Evolutionary conservation across 2,797 vertebrate species (phyloP).

Genomic region (Oreortyx pictus): DNA sequence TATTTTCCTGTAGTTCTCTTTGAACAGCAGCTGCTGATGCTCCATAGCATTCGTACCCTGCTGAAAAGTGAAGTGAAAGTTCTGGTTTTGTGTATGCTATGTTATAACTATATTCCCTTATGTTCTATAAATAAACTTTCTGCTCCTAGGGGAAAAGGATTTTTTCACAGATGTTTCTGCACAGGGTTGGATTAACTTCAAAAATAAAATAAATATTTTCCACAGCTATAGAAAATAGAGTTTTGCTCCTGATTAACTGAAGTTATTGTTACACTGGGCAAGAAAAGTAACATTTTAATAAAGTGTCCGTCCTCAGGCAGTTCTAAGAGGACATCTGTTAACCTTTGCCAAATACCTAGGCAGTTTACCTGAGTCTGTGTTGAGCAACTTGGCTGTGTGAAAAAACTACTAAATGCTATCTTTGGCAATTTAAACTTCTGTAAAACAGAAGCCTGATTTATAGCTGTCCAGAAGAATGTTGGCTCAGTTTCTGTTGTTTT

Average conservation of each 20-base stretch:
- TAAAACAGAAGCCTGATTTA: background rate
- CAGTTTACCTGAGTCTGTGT: background rate
- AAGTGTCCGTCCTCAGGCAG: background rate
- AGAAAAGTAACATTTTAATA: constrained; percentile 41
- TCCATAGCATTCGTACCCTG: background rate
- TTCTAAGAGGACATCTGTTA: background rate
- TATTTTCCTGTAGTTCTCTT: background rate
- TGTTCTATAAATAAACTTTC: background rate
- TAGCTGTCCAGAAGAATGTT: background rate
- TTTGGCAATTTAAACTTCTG: background rate
- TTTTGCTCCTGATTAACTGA: background rate
- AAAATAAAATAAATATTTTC: constrained; percentile 35
- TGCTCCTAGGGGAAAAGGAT: constrained; percentile 1
- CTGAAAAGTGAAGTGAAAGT: background rate
- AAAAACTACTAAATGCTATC: background rate
- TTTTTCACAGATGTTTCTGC: background rate
- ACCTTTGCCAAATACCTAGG: background rate
- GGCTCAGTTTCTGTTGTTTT: background rate
- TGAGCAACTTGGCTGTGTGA: background rate
- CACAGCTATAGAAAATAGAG: background rate
- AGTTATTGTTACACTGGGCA: constrained; percentile 6
- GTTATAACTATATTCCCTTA: background rate
- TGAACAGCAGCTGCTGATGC: background rate
- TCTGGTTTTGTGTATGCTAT: background rate
- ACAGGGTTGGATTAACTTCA: constrained; percentile 1